Evolutionary conservation across 1,140 invertebrate genomes (phyloP).

Genomic region (Orius insidiosus): DNA sequence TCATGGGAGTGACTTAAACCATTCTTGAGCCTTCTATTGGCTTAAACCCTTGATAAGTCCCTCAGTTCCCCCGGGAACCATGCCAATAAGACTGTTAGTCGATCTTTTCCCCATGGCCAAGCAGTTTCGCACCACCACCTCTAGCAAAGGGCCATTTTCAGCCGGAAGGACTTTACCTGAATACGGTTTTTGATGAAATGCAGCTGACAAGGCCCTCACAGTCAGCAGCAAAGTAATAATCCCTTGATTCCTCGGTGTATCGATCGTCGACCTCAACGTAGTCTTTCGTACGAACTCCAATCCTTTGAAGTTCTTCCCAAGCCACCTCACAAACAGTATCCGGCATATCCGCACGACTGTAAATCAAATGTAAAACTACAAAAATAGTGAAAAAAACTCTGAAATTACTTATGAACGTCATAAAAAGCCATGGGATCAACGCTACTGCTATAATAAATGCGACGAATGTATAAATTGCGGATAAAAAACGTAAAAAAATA

Average conservation of each 20-base stretch:
- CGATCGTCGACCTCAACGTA: conserved; percentile 43
- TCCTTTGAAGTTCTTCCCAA: conserved; percentile 35
- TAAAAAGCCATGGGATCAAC: conserved; percentile 8
- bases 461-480: conserved; percentile 12
- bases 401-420: conserved; percentile 14
- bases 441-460: conserved; percentile 10
- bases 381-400: no score
- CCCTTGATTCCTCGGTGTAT: conserved; percentile 48
- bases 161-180: no score
- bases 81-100: no score
- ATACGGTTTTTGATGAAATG: conserved; percentile 18
- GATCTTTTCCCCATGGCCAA: no score
- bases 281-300: conserved; percentile 42
- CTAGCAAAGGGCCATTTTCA: no score
- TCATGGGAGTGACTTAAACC: no score
- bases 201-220: conserved; percentile 30
- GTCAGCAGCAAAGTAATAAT: conserved; percentile 45
- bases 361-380: no score
- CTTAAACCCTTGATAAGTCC: no score
- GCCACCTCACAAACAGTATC: conserved; percentile 26
- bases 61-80: no score
- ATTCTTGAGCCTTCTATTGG: no score
- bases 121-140: no score
- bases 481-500: conserved; percentile 2
- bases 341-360: conserved; percentile 23